phyloP scores from a whole-genome alignment of 2,113 vertebrate genomes.

The Ctenodactylus gundi region DNA sequence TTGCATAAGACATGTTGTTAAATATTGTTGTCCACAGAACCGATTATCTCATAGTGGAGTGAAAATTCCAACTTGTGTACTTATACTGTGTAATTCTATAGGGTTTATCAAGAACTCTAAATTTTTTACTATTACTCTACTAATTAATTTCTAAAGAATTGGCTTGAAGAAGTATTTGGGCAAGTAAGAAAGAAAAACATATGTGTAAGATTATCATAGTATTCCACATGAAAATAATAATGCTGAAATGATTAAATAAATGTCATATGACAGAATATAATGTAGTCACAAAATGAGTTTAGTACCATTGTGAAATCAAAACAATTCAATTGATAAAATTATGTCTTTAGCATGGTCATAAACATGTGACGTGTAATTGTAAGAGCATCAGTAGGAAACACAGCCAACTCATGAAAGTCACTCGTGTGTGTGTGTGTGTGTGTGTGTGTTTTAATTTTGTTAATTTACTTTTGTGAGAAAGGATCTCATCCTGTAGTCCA shows the following conservation, averaged over 20 bases:
- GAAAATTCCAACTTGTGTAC: background rate
- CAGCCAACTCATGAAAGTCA: background rate
- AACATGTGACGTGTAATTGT: background rate
- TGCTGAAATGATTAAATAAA: background rate
- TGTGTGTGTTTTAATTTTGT: no score
- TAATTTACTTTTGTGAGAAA: no score
- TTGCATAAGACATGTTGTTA: background rate
- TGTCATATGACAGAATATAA: background rate
- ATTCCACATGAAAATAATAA: background rate
- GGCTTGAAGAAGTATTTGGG: background rate
- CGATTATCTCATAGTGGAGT: rapidly evolving
- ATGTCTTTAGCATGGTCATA: background rate
- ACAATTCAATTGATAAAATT: background rate
- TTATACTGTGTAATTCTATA: background rate
- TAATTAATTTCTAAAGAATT: background rate
- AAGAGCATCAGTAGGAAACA: background rate
- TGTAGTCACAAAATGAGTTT: background rate
- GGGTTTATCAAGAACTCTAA: background rate
- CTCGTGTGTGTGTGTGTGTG: no score
- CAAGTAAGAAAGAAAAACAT: background rate
- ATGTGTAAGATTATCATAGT: background rate
- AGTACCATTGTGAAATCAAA: background rate
- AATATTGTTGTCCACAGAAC: background rate
- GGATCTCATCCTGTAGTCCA: no score
- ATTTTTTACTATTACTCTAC: background rate